These are phyloP conservation scores for Vicugna pacos DNA, from an alignment of 2,113 vertebrate genomes.

Conservation along the genomic window DNA sequence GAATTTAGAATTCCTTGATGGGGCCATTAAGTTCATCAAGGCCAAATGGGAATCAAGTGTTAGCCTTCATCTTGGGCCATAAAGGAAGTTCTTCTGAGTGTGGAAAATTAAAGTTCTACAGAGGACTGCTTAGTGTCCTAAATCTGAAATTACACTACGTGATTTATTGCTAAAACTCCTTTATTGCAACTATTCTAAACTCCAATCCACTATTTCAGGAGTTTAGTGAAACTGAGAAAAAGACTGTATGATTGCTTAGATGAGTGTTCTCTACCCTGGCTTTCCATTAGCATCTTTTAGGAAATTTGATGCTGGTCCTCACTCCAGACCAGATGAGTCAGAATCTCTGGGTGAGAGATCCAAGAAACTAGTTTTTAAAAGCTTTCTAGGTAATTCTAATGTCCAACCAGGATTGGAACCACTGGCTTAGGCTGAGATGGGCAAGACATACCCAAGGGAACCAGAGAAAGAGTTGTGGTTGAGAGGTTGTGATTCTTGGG, in stretches of 20 bases:
- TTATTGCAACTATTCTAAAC: constrained; percentile 13
- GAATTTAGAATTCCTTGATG: background rate
- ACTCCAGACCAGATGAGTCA: constrained; percentile 41
- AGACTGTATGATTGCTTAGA: background rate
- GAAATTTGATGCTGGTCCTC: background rate
- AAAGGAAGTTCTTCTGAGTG: background rate
- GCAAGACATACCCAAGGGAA: background rate
- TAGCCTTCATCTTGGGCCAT: background rate
- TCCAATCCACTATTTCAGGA: background rate
- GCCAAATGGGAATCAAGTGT: background rate
- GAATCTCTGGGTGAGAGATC: background rate
- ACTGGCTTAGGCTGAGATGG: background rate
- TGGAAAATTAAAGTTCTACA: background rate
- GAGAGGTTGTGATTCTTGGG: background rate
- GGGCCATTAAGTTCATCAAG: background rate
- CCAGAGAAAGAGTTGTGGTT: background rate
- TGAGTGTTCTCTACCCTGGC: background rate
- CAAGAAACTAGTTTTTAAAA: background rate
- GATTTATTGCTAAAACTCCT: background rate
- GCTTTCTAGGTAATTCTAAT: background rate
- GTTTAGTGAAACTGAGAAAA: background rate
- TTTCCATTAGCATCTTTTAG: background rate
- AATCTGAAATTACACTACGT: background rate
- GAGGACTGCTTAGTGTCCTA: background rate
- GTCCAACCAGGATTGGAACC: background rate